Base-by-base conservation (phyloP, 2,888 invertebrate species). In the Epinotia nisella region DNA sequence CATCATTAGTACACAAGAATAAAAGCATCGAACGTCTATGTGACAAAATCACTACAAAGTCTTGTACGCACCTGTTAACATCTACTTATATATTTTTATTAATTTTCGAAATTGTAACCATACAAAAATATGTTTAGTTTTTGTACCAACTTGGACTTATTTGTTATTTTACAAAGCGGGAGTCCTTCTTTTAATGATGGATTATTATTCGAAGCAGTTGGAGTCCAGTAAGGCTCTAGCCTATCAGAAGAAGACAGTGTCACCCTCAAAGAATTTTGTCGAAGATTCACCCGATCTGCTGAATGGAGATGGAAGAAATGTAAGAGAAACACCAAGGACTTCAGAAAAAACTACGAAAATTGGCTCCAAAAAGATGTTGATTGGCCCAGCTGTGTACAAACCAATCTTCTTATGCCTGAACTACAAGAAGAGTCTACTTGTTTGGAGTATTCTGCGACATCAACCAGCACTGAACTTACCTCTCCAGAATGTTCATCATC, bases 291-390 rank as follows among this genome's bases (percentile, higher is more conserved):
- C 21, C 56, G 56, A 56, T 56, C 56, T 29, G 13, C 21, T 24
- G 56, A 7, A 21, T 13, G 21, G 56, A 56, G 56, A 56, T 56
- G 56, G 56, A 19, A 56, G 21, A 56, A 56, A 56, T 13, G 56
- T 56, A 10, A 56, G 24, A 21, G 3, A 13, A 55, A 55, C 3
- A 24, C 56, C 5, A 29, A 24, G 5, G 56, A 11, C 24, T 56
- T 56, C 56, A 56, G 24, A 13, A 56, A 24, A 10, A 13, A 56
- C 24, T 56, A 56, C 56, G 24, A 56, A 29, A 56, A 21, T 56
- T 56, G 24, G 39, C 39, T 39, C 11, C 39, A 39, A 11, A 39
- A 39, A 39, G 10, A 39, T 39, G 11, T 39, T 39, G 11, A 39
- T 39, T 11, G 39, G 39, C 39, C 39, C 39, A 39, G 39, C 39